These are phyloP conservation scores for Mythimna loreyi DNA, from an alignment of 2,888 invertebrate genomes.

Conservation along the genomic window DNA sequence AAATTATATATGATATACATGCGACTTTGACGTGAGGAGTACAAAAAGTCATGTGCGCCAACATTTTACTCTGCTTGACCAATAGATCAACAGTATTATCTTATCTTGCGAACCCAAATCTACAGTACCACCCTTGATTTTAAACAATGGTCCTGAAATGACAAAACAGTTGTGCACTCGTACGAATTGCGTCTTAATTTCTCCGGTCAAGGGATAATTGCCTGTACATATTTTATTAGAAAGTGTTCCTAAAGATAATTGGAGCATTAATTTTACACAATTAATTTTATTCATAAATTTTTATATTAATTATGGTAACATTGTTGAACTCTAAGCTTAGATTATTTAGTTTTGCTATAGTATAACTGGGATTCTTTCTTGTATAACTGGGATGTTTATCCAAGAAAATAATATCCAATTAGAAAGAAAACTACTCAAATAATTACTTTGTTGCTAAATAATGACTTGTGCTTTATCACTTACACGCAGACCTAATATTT, in stretches of 20 bases:
- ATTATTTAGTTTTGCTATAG: background rate
- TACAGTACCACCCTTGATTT: slow-evolving; percentile 53
- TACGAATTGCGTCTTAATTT: slow-evolving; percentile 46
- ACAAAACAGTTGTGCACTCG: slow-evolving; percentile 36
- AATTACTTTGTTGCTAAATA: too few species aligned
- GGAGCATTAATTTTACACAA: slow-evolving; percentile 29
- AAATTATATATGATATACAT: slow-evolving; percentile 32
- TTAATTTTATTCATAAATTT: slow-evolving; percentile 17
- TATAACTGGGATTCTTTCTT: too few species aligned
- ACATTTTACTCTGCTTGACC: slow-evolving; percentile 11
- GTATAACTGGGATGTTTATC: background rate
- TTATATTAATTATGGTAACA: slow-evolving; percentile 6
- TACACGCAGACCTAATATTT: background rate
- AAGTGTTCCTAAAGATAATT: slow-evolving; percentile 30
- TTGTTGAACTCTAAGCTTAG: background rate
- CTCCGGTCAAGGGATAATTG: slow-evolving; percentile 25
- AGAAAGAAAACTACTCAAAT: background rate
- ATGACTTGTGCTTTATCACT: slow-evolving; percentile 8
- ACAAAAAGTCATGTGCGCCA: slow-evolving; percentile 3
- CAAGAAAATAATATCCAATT: slow-evolving; percentile 4
- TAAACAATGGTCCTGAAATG: slow-evolving; percentile 47
- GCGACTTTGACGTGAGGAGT: slow-evolving; percentile 11
- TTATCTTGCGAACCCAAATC: slow-evolving; percentile 52
- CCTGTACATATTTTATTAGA: slow-evolving; percentile 19
- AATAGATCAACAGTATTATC: slow-evolving; percentile 50